Conservation (phyloP, 1,140 invertebrate genomes). For the Ctenoplectra terminalis region DNA sequence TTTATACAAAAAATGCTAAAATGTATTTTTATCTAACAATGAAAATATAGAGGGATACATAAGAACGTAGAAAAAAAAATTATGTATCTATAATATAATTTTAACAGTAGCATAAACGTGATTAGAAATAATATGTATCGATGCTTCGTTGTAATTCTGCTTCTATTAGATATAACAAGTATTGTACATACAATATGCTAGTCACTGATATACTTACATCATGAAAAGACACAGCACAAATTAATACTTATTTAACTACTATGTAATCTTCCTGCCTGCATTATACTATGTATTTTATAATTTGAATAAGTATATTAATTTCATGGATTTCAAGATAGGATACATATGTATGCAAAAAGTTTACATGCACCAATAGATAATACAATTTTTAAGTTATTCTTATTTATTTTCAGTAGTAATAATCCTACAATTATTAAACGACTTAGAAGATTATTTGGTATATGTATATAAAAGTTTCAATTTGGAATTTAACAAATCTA, state of each 20-base stretch:
- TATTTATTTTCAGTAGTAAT: constrained; percentile 11
- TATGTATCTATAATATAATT: constrained; percentile 23
- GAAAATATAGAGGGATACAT: constrained; percentile 14
- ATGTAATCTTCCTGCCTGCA: not conserved
- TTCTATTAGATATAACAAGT: constrained; percentile 27
- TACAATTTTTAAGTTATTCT: not conserved
- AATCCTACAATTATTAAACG: not conserved
- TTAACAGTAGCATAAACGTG: constrained; percentile 17
- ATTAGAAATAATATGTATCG: not conserved
- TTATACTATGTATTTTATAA: constrained; percentile 30
- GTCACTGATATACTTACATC: constrained; percentile 36
- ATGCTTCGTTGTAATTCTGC: constrained; percentile 20
- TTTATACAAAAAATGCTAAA: constrained; percentile 46
- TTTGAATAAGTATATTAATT: constrained; percentile 19
- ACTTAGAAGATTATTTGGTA: not conserved
- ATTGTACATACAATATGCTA: constrained; percentile 30
- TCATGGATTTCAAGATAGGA: not conserved
- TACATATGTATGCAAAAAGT: not conserved
- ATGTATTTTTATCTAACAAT: constrained; percentile 63
- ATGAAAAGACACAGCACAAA: constrained; percentile 14
- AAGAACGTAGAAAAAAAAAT: not conserved
- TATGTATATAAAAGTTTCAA: not conserved
- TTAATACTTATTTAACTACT: constrained; percentile 15
- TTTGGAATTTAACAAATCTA: constrained; percentile 19
- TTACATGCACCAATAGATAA: not conserved